Evolutionary conservation across 2,113 vertebrate species (phyloP), one percentile per base, ranked within the genome.

Genomic region (Apeltes quadracus): DNA sequence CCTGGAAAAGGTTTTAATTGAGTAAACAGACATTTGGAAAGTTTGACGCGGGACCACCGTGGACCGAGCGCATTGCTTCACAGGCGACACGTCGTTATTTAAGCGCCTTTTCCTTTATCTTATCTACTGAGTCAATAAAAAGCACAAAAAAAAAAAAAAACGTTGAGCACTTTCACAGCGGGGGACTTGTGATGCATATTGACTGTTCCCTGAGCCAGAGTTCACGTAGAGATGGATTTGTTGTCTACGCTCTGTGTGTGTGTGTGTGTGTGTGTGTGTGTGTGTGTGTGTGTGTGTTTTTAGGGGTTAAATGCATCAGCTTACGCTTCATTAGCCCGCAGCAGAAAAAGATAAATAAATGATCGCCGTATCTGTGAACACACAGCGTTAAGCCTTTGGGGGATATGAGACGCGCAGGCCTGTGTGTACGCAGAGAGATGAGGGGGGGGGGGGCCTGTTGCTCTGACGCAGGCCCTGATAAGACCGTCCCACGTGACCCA

Each of bases 381-480:
- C 46, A 73, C 36, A 70, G 34, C 6, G 0, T 59, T 23, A 78
- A n/a, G n/a, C n/a, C n/a, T n/a, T 76, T 27, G 64, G 53, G 62
- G 70, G 56, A 72, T 68, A 68, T 69, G 75, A 67, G 71, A 61
- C 27, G 1, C 5, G 12, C 71, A 75, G 59, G 41, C 22, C 70
- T 13, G 36, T 68, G 73, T 81, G 46, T 53, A 67, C 75, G 75
- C 71, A 84, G 67, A 74, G 78, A 81, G 78, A 81, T 70, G 79
- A 84, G 36, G 44, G 81, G 81, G 78, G 64, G 55, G 78, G 61
- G 59, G 32, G 84, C 77, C 79, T 70, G 86, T 75, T 78, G 79
- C 80, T 85, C 75, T 91, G 90, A 91, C 84, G 85, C 87, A 90
- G 81, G 69, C 84, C 68, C 79, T 84, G 90, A 91, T 91, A 90